These are phyloP conservation scores for Pseudochirops corinnae DNA, from an alignment of 2,797 vertebrate genomes.

Conservation along the genomic window DNA sequence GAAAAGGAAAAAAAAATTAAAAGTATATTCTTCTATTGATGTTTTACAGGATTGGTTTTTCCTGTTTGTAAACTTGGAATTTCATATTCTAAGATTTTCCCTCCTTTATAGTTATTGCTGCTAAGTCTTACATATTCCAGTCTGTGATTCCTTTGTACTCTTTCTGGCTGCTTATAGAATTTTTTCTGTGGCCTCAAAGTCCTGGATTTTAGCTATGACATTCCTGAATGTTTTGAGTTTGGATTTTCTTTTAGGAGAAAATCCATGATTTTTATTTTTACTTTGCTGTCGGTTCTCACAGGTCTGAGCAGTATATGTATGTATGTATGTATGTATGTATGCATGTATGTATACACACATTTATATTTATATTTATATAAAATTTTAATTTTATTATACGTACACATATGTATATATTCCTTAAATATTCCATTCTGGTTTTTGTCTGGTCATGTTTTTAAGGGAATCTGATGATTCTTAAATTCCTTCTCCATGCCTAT, in stretches of 20 bases:
- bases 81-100: not conserved
- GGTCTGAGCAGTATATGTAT: not conserved
- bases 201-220: not conserved
- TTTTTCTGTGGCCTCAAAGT: not conserved
- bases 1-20: no score
- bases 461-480: no score
- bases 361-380: no score
- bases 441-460: no score
- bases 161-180: not conserved
- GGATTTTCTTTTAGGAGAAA: not conserved
- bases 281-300: not conserved
- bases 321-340: no score
- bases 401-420: no score
- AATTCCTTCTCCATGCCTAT: no score
- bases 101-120: not conserved
- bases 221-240: not conserved
- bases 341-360: not conserved
- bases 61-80: not conserved
- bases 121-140: not conserved
- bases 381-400: not conserved
- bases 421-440: no score
- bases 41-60: not conserved
- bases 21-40: no score
- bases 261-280: not conserved
- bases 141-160: not conserved